phyloP scores from a whole-genome alignment of 2,113 vertebrate genomes.

The Callaeas wilsoni region DNA sequence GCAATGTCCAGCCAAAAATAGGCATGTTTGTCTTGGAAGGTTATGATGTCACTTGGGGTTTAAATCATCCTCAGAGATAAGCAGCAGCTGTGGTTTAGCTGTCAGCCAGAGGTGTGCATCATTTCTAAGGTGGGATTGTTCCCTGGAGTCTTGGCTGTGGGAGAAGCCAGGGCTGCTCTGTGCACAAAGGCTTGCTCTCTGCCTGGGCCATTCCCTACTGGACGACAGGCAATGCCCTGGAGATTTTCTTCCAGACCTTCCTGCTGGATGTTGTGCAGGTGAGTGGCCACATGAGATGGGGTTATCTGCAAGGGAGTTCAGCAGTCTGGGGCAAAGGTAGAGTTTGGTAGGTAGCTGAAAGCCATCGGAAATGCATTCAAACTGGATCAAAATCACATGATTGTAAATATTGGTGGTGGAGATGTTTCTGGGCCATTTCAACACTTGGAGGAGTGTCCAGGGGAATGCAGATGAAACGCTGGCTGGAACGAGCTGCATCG shows the following conservation, averaged over 20 bases:
- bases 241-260: slow-evolving; percentile 75
- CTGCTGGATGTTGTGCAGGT: slow-evolving; percentile 76
- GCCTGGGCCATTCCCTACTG: slow-evolving; percentile 70
- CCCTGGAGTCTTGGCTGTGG: background rate
- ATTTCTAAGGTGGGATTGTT: background rate
- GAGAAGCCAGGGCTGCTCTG: slow-evolving; percentile 45
- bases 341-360: background rate
- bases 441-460: background rate
- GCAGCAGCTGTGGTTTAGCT: background rate
- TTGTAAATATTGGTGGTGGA: background rate
- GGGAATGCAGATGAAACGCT: background rate
- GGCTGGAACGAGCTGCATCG: fast-evolving
- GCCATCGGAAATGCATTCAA: background rate
- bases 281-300: background rate
- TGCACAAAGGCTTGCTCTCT: slow-evolving; percentile 71
- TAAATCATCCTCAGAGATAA: fast-evolving
- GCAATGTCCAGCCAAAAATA: background rate
- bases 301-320: background rate
- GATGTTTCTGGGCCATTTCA: background rate
- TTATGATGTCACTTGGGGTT: background rate
- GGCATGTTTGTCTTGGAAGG: background rate
- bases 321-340: background rate
- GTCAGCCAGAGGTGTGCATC: background rate
- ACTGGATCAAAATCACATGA: background rate
- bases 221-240: slow-evolving; percentile 54